These are phyloP conservation scores for Eueides isabella DNA, from an alignment of 1,140 invertebrate genomes.

Conservation along the genomic window DNA sequence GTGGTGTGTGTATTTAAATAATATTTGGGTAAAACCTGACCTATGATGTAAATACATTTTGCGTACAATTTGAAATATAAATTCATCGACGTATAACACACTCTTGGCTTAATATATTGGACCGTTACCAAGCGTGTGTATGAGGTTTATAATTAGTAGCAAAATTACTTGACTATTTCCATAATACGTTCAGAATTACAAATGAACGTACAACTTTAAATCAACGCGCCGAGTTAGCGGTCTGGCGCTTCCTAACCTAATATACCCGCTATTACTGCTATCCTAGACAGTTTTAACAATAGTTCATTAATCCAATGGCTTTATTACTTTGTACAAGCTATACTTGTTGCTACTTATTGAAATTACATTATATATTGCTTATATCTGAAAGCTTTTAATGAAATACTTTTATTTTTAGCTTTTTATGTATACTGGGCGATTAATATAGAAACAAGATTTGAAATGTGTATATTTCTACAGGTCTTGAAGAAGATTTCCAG, in stretches of 20 bases:
- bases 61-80: not conserved
- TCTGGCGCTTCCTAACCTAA: slow-evolving; percentile 19
- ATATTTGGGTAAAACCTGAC: too few species aligned
- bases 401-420: too few species aligned
- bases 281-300: not conserved
- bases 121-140: not conserved
- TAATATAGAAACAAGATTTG: too few species aligned
- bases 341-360: not conserved
- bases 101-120: not conserved
- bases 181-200: slow-evolving; percentile 31
- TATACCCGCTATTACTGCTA: slow-evolving; percentile 10
- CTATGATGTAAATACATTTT: too few species aligned
- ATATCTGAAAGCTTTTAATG: too few species aligned
- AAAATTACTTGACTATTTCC: slow-evolving; percentile 23
- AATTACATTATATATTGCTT: too few species aligned
- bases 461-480: too few species aligned
- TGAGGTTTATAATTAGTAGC: not conserved
- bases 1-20: too few species aligned
- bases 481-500: too few species aligned
- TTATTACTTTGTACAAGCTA: not conserved
- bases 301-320: not conserved
- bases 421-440: too few species aligned
- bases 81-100: not conserved
- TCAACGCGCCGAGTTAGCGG: slow-evolving; percentile 16
- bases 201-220: slow-evolving; percentile 38